Evolutionary conservation across 2,888 invertebrate genomes (phyloP).

Genomic region (Acleris holmiana): DNA sequence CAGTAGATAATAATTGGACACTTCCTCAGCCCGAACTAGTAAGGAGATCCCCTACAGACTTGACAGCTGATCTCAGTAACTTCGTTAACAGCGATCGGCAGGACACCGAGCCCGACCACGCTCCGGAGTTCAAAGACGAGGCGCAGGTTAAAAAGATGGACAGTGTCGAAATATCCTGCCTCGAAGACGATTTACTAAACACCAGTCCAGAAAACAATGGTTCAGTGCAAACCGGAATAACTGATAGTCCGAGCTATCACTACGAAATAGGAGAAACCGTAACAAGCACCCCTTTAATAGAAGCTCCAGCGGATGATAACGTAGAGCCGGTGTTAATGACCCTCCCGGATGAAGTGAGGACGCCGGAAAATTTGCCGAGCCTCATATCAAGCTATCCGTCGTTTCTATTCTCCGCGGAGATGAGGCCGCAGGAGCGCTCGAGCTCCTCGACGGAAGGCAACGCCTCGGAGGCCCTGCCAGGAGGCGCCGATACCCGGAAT

Average conservation of each 20-base stretch:
- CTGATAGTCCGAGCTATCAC: conserved; percentile 58
- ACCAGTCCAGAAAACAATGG: conserved; percentile 46
- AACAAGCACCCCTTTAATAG: conserved; percentile 71
- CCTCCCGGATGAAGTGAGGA: conserved; percentile 50
- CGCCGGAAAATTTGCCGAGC: conserved; percentile 45
- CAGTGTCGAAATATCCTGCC: conserved; percentile 70
- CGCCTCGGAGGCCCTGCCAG: conserved; percentile 45
- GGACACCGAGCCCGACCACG: conserved; percentile 38
- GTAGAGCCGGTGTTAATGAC: conserved; percentile 54
- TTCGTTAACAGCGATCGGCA: conserved; percentile 49
- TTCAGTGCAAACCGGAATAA: conserved; percentile 43
- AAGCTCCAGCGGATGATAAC: conserved; percentile 44
- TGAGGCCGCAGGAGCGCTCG: conserved; percentile 65
- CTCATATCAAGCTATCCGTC: conserved; percentile 59
- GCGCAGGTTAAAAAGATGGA: conserved; percentile 68
- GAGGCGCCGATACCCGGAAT: conserved; percentile 50
- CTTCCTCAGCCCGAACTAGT: conserved; percentile 69
- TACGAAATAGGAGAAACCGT: conserved; percentile 64
- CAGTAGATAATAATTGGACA: conserved; percentile 68
- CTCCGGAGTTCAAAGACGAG: conserved; percentile 55
- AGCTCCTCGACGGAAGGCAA: conserved; percentile 43
- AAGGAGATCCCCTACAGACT: conserved; percentile 62
- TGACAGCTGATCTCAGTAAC: conserved; percentile 53
- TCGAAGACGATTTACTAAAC: conserved; percentile 57
- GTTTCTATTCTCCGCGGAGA: conserved; percentile 66